phyloP scores from a whole-genome alignment of 2,797 vertebrate genomes.

The Fundulus diaphanus region DNA sequence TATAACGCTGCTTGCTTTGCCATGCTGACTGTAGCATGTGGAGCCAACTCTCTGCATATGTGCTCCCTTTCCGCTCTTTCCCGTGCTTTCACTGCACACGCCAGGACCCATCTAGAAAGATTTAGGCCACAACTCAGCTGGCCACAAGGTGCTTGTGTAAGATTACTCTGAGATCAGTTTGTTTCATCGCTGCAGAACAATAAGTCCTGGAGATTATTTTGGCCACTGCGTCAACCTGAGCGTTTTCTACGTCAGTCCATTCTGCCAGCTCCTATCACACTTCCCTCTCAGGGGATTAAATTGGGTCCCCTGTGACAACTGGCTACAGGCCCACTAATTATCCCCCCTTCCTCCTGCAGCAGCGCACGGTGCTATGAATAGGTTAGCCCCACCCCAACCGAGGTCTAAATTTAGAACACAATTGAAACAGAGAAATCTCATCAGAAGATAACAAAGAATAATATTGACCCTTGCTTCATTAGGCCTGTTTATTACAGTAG shows the following conservation, averaged over 20 bases:
- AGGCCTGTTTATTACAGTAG: conserved; percentile 49
- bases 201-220: conserved; percentile 72
- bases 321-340: conserved; percentile 83
- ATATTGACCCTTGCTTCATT: conserved; percentile 71
- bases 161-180: conserved; percentile 63
- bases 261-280: conserved; percentile 84
- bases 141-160: conserved; percentile 69
- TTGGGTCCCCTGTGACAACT: conserved; percentile 80
- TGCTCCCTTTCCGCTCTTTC: conserved; percentile 4
- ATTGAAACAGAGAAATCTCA: conserved; percentile 74
- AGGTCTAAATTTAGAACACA: conserved; percentile 80
- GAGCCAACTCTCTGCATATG: conserved; percentile 16
- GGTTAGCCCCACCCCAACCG: conserved; percentile 63
- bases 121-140: conserved; percentile 47
- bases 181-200: conserved; percentile 71
- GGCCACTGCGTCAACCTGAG: conserved; percentile 86
- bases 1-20: conserved; percentile 3
- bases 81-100: conserved; percentile 30
- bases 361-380: conserved; percentile 71
- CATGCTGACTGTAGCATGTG: conserved; percentile 28
- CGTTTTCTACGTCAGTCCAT: conserved; percentile 88
- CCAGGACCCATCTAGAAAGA: conserved; percentile 39
- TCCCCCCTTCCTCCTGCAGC: conserved; percentile 56
- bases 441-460: conserved; percentile 74
- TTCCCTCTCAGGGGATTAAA: conserved; percentile 84